phyloP scores from a whole-genome alignment of 2,888 invertebrate species.

The Leptinotarsa tumamoca region DNA sequence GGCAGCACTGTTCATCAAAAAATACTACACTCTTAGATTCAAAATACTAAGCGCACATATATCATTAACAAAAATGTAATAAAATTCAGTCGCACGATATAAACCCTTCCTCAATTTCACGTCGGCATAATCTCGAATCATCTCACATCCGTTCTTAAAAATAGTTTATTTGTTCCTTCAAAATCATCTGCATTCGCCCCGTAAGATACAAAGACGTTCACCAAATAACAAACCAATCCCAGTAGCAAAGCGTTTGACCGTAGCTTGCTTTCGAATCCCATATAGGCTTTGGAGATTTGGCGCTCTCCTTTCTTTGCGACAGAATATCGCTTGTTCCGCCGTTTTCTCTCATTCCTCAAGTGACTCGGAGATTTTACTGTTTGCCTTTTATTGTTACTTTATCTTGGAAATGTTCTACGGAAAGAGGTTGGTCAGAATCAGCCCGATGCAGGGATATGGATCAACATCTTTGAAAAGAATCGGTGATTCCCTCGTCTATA shows the following conservation, averaged over 20 bases:
- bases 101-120: neutral
- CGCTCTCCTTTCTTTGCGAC: slow-evolving; percentile 19
- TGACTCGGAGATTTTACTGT: slow-evolving; percentile 49
- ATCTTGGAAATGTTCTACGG: slow-evolving; percentile 34
- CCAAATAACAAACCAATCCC: slow-evolving; percentile 15
- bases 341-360: slow-evolving; percentile 50
- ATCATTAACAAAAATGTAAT: too few relatives aligned
- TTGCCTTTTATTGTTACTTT: slow-evolving; percentile 44
- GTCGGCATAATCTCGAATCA: neutral
- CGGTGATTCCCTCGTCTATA: too few relatives aligned
- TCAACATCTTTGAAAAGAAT: too few relatives aligned
- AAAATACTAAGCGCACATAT: too few relatives aligned
- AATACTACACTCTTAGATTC: too few relatives aligned
- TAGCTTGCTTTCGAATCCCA: slow-evolving; percentile 42
- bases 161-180: neutral
- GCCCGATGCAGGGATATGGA: neutral
- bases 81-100: too few relatives aligned
- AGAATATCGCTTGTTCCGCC: slow-evolving; percentile 24
- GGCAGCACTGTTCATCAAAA: too few relatives aligned
- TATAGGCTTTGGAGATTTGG: slow-evolving; percentile 35
- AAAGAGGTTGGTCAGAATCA: neutral
- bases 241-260: slow-evolving; percentile 42
- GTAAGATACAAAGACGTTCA: neutral
- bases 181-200: slow-evolving; percentile 6
- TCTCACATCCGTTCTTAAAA: neutral